phyloP scores from a whole-genome alignment of 2,113 vertebrate genomes.

The Hemicordylus capensis region DNA sequence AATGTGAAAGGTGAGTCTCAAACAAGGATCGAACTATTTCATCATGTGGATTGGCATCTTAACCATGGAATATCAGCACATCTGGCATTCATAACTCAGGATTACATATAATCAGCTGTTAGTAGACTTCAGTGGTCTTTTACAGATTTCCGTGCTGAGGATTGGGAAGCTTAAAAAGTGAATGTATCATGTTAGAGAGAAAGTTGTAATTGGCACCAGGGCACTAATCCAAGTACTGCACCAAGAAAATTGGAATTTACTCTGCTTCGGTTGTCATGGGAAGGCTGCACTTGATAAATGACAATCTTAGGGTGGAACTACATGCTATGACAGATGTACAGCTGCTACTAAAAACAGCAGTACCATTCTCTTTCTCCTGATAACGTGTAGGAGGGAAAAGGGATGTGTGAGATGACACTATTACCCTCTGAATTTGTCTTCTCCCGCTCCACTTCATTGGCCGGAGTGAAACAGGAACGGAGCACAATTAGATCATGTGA shows the following conservation, averaged over 20 bases:
- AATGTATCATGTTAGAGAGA: background rate
- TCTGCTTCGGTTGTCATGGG: background rate
- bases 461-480: no score
- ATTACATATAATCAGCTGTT: slow-evolving; percentile 60
- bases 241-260: background rate
- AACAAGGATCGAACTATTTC: slow-evolving; percentile 69
- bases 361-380: background rate
- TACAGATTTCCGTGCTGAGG: slow-evolving; percentile 50
- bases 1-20: slow-evolving; percentile 67
- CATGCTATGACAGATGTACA: background rate
- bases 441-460: no score
- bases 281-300: background rate
- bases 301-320: background rate
- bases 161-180: slow-evolving; percentile 23
- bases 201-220: background rate
- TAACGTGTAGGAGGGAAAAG: background rate
- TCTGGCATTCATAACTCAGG: slow-evolving; percentile 61
- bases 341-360: background rate
- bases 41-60: slow-evolving; percentile 58
- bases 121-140: slow-evolving; percentile 55
- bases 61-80: slow-evolving; percentile 42
- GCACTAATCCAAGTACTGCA: background rate
- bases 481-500: no score
- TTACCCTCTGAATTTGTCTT: no score
- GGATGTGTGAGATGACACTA: background rate